These are phyloP conservation scores for Drosophila fuyamai DNA, from an alignment of 1,140 invertebrate genomes.

Conservation along the genomic window DNA sequence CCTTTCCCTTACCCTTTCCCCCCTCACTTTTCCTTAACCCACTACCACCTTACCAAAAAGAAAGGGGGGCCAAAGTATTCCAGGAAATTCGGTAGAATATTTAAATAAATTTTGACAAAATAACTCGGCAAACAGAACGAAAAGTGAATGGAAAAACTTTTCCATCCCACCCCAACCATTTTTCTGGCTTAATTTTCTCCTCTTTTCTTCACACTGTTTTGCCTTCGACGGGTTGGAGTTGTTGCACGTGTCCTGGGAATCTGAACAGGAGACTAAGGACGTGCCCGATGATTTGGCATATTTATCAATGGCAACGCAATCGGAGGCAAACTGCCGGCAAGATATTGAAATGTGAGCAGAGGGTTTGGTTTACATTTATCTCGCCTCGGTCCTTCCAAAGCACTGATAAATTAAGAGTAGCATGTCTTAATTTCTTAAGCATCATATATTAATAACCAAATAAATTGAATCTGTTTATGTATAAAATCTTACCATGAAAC, in stretches of 20 bases:
- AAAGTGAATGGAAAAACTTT: constrained; percentile 65
- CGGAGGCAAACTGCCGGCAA: constrained; percentile 5
- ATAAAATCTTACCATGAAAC: no score
- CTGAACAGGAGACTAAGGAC: constrained; percentile 37
- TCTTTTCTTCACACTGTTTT: constrained; percentile 27
- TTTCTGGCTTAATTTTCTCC: constrained; percentile 16
- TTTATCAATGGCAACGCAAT: constrained; percentile 36
- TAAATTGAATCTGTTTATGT: no score
- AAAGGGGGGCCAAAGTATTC: constrained; percentile 11
- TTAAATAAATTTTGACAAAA: constrained; percentile 70
- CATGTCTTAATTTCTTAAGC: neutral
- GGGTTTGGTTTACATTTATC: constrained; percentile 12
- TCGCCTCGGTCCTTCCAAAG: neutral
- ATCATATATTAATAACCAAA: neutral
- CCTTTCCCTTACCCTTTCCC: no score
- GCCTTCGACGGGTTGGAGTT: constrained; percentile 11
- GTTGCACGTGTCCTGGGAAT: constrained; percentile 30
- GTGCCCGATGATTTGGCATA: constrained; percentile 59
- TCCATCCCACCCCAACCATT: neutral
- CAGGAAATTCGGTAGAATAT: constrained; percentile 57
- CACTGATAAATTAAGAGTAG: neutral
- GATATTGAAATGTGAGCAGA: constrained; percentile 40
- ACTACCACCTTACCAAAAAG: neutral
- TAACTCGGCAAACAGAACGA: constrained; percentile 54
- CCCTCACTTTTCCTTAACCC: no score